Evolutionary conservation across 2,113 vertebrate genomes (phyloP).

Genomic region (Maccullochella peelii): DNA sequence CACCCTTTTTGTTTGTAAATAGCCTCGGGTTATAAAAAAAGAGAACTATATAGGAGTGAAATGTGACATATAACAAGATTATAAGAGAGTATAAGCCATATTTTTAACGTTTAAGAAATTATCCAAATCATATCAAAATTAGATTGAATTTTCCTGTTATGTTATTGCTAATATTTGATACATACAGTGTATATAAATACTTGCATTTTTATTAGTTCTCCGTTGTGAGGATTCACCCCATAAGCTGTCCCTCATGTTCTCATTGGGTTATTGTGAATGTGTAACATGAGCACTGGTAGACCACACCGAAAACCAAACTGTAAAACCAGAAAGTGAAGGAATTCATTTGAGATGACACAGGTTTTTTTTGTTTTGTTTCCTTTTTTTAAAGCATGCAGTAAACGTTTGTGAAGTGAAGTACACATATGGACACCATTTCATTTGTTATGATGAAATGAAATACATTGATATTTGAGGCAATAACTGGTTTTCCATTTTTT

Average conservation of each 20-base stretch:
- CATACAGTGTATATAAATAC: slow-evolving; percentile 76
- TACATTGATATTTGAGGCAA: slow-evolving; percentile 83
- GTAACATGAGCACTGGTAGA: slow-evolving; percentile 40
- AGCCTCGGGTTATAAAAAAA: slow-evolving; percentile 75
- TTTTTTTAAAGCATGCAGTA: slow-evolving; percentile 76
- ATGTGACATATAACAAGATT: slow-evolving; percentile 75
- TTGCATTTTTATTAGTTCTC: slow-evolving; percentile 65
- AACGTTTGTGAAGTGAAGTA: slow-evolving; percentile 71
- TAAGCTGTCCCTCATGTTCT: slow-evolving; percentile 47
- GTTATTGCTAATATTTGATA: slow-evolving; percentile 80
- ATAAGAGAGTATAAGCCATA: slow-evolving; percentile 89
- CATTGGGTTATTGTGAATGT: slow-evolving; percentile 54
- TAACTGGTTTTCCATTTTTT: slow-evolving; percentile 78
- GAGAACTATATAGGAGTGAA: slow-evolving; percentile 74
- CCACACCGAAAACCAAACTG: too few species aligned
- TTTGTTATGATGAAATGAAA: slow-evolving; percentile 69
- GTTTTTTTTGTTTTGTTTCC: slow-evolving; percentile 1
- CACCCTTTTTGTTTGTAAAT: slow-evolving; percentile 84
- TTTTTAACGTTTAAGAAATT: slow-evolving; percentile 83
- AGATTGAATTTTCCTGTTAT: slow-evolving; percentile 73
- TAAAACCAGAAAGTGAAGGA: slow-evolving; percentile 47
- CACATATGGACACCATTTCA: slow-evolving; percentile 51
- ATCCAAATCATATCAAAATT: slow-evolving; percentile 82
- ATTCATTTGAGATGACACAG: slow-evolving; percentile 18
- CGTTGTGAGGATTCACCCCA: slow-evolving; percentile 63